Evolutionary conservation across 2,888 invertebrate species (phyloP).

Genomic region (Euplexia lucipara): DNA sequence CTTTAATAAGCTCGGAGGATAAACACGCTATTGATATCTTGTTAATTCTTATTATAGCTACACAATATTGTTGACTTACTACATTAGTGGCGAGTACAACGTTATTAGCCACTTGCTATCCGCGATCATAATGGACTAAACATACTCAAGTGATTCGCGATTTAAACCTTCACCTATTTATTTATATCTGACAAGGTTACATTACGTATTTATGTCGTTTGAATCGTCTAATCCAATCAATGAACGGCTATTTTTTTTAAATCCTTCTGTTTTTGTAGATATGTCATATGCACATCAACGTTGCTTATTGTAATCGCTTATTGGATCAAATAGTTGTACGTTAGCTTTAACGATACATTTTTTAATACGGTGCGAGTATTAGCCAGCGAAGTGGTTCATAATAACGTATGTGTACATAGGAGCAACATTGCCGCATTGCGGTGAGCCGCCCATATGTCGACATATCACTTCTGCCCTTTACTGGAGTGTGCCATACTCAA

Average conservation of each 20-base stretch:
- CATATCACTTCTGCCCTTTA: conserved; percentile 88
- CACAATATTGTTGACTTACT: conserved; percentile 55
- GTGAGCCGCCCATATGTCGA: conserved; percentile 86
- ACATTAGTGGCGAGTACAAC: conserved; percentile 36
- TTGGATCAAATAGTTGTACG: conserved; percentile 56
- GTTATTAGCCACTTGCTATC: conserved; percentile 35
- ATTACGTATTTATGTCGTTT: conserved; percentile 36
- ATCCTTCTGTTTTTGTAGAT: conserved; percentile 30
- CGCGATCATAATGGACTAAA: conserved; percentile 20
- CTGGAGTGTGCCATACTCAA: conserved; percentile 73
- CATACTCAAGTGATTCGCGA: conserved; percentile 20
- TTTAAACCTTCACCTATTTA: conserved; percentile 51
- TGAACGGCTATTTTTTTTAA: not conserved
- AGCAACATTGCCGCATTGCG: conserved; percentile 89
- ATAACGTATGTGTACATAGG: conserved; percentile 85
- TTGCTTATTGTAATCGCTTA: conserved; percentile 50
- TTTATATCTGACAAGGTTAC: conserved; percentile 50
- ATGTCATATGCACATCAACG: conserved; percentile 44
- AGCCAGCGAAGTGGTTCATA: conserved; percentile 81
- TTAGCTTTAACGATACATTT: conserved; percentile 65
- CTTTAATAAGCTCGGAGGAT: conserved; percentile 56
- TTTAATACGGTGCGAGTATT: conserved; percentile 79
- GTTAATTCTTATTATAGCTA: conserved; percentile 59
- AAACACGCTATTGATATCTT: conserved; percentile 62
- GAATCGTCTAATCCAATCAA: conserved; percentile 5